These are phyloP conservation scores for Chascanopsetta lugubris DNA, from an alignment of 2,113 vertebrate species.

Conservation along the genomic window DNA sequence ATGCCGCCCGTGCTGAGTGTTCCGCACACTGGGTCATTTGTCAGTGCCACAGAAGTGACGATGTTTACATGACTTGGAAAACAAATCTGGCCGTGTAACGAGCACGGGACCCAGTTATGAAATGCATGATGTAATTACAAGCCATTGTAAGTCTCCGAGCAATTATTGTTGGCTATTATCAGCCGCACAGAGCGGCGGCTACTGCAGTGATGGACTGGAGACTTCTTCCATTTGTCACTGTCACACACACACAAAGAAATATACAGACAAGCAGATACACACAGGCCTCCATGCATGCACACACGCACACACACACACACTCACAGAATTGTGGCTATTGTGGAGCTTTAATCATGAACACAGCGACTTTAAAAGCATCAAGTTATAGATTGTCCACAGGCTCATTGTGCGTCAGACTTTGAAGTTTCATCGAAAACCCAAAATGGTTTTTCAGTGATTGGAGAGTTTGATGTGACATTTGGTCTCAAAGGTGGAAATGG, in stretches of 20 bases:
- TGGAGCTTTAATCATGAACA: too few relatives aligned
- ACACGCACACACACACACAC: conserved; percentile 16
- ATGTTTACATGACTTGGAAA: conserved; percentile 57
- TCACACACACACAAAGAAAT: conserved; percentile 32
- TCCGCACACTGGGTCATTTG: conserved; percentile 35
- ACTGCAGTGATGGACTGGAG: conserved; percentile 38
- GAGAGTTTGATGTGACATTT: too few relatives aligned
- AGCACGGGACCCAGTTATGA: conserved; percentile 59
- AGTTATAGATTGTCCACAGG: too few relatives aligned
- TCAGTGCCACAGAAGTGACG: conserved; percentile 64
- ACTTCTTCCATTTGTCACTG: conserved; percentile 62
- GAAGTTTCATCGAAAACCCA: too few relatives aligned
- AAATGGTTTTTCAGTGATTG: too few relatives aligned
- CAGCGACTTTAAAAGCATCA: too few relatives aligned
- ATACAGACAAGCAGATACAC: not conserved
- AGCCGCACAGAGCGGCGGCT: conserved; percentile 52
- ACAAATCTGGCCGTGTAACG: conserved; percentile 36
- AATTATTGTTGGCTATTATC: conserved; percentile 69
- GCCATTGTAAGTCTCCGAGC: conserved; percentile 57
- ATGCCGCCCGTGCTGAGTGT: conserved; percentile 44
- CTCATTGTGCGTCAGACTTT: too few relatives aligned
- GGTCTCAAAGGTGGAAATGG: too few relatives aligned
- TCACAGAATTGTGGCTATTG: not conserved
- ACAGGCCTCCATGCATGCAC: not conserved
- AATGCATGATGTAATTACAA: conserved; percentile 60